Evolutionary conservation across 2,888 invertebrate genomes (phyloP).

Genomic region (Tricholauxania praeusta): DNA sequence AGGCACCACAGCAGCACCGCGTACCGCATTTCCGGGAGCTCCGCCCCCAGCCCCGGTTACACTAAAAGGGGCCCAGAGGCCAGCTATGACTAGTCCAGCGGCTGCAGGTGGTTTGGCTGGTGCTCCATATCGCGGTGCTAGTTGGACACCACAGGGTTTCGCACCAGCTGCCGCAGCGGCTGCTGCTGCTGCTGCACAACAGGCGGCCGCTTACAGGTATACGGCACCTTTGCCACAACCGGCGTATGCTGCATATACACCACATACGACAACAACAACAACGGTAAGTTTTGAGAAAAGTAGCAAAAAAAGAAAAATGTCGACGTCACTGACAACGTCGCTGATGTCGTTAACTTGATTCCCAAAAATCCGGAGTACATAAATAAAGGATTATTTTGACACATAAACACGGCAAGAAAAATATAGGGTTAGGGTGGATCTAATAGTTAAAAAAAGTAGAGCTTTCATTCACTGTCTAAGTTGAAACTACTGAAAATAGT

Average conservation of each 20-base stretch:
- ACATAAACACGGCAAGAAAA: constrained; percentile 5
- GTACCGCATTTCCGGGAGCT: constrained; percentile 67
- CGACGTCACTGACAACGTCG: too few relatives aligned
- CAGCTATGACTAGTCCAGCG: constrained; percentile 69
- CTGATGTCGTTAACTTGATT: too few relatives aligned
- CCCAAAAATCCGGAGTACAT: not conserved
- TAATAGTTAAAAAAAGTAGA: too few relatives aligned
- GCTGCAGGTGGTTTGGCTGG: constrained; percentile 68
- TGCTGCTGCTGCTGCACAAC: constrained; percentile 63
- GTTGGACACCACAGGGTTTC: constrained; percentile 68
- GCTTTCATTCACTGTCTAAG: too few relatives aligned
- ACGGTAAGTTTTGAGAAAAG: constrained; percentile 61
- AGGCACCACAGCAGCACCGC: constrained; percentile 63
- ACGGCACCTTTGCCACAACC: constrained; percentile 68
- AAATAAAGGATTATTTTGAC: constrained; percentile 10
- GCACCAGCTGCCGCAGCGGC: constrained; percentile 67
- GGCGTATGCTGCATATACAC: constrained; percentile 68
- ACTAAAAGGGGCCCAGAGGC: constrained; percentile 67
- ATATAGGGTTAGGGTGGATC: not conserved
- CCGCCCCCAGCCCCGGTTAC: constrained; percentile 67
- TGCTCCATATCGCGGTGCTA: constrained; percentile 67
- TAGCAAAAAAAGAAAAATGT: not conserved
- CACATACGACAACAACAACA: constrained; percentile 67
- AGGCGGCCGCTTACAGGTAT: constrained; percentile 67
- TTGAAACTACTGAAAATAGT: too few relatives aligned